These are phyloP conservation scores for Sylvia atricapilla DNA, from an alignment of 2,113 vertebrate species.

Conservation along the genomic window DNA sequence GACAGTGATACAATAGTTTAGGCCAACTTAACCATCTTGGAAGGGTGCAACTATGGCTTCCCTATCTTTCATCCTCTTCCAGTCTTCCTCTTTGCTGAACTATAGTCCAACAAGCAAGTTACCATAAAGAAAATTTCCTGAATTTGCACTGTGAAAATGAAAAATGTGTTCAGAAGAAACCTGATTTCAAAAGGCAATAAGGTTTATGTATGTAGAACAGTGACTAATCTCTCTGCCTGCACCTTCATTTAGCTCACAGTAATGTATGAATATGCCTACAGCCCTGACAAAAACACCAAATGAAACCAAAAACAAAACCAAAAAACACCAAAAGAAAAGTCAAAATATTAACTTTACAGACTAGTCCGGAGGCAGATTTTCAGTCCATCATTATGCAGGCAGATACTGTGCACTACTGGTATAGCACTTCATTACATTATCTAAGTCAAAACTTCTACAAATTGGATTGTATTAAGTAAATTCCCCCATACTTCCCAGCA, in stretches of 20 bases:
- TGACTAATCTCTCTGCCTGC: neutral
- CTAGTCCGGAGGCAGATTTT: neutral
- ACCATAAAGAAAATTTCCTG: neutral
- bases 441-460: neutral
- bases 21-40: neutral
- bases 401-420: neutral
- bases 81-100: neutral
- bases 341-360: neutral
- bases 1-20: neutral
- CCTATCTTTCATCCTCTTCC: neutral
- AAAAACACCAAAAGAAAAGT: neutral
- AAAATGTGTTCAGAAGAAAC: neutral
- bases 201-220: neutral
- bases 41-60: neutral
- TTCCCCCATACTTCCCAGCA: neutral
- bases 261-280: neutral
- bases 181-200: neutral
- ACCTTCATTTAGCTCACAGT: neutral
- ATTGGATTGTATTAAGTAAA: neutral
- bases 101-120: neutral
- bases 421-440: neutral
- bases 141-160: neutral
- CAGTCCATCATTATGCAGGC: neutral
- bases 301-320: accelerated
- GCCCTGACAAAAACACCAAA: neutral